Evolutionary conservation across 2,797 vertebrate species (phyloP), one percentile per base, ranked within the genome.

Genomic region (Pseudotriccus pelzelni): DNA sequence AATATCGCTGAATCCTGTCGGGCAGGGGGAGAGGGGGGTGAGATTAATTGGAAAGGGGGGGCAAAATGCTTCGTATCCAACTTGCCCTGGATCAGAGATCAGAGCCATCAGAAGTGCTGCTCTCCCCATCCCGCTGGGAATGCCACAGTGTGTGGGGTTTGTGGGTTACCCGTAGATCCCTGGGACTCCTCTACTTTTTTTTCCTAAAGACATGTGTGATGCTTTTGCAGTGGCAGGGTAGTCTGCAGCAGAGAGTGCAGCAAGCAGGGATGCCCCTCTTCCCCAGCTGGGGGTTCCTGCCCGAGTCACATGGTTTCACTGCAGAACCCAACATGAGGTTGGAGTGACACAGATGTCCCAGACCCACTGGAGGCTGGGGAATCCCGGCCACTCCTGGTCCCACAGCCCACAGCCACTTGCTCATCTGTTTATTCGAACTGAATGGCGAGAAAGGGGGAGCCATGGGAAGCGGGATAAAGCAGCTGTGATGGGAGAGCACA

Each of bases 111-210:
- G 22, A 15, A 55, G 39, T 59, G 59, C 28, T 6, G 8, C 41
- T 76, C 17, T 55, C 20, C 55, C 14, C 16, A 7, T 83, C 81
- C 56, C 1, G 1, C 46, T 9, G 11, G 59, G 24, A 86, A 7
- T 18, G 6, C 19, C 11, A 7, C 39, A 15, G 24, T 56, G 6
- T 22, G 14, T 0, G 0, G 14, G 23, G 11, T 44, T 7, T 70
- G 34, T 24, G 59, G 34, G 44, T 3, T 89, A 41, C 15, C 50
- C 37, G 14, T 52, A 55, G 9, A 46, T 52, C 32, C 39, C 47
- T 21, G 23, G 23, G 37, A 59, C 20, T 23, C 39, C 30, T 67
- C n/a, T 60, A 1, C 7, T 63, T 63, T 68, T 59, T 41, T 41
- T 46, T 69, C n/a, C 47, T 64, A 23, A 87, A 85, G 52, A 34